Conservation (phyloP, 2,888 invertebrate species). For the Furcula furcula region DNA sequence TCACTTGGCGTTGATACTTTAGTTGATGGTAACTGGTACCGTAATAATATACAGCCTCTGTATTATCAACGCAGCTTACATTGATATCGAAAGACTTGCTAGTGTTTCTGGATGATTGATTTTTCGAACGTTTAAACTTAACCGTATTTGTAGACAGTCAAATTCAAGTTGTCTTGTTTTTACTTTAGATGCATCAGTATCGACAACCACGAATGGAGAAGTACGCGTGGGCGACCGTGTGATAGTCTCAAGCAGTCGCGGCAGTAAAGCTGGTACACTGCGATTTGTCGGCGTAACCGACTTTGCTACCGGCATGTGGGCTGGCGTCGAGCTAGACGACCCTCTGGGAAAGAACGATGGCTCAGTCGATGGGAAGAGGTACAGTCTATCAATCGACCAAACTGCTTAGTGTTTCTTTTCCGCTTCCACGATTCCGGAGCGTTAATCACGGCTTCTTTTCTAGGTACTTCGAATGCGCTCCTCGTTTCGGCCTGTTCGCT, state of each 20-base stretch:
- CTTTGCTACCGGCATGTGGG: constrained; percentile 97
- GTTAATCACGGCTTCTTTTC: constrained; percentile 35
- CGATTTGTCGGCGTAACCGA: constrained; percentile 93
- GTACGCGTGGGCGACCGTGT: constrained; percentile 94
- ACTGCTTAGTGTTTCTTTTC: too few species aligned
- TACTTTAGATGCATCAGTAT: constrained; percentile 69
- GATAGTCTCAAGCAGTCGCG: constrained; percentile 92
- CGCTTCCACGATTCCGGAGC: too few species aligned
- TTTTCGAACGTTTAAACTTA: too few species aligned
- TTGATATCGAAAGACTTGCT: too few species aligned
- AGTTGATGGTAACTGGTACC: not conserved
- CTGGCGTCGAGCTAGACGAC: constrained; percentile 97
- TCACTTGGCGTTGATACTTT: not conserved
- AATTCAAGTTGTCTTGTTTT: too few species aligned
- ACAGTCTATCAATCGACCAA: too few species aligned
- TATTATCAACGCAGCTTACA: too few species aligned
- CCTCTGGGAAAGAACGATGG: constrained; percentile 98
- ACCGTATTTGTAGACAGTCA: too few species aligned
- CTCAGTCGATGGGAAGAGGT: constrained; percentile 95
- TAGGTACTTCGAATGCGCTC: constrained; percentile 97
- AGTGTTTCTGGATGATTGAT: too few species aligned
- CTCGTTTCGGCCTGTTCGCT: constrained; percentile 96
- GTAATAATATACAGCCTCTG: too few species aligned
- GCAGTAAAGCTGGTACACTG: constrained; percentile 93
- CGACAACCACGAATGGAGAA: constrained; percentile 79